Evolutionary conservation across 2,797 vertebrate genomes (phyloP), one percentile per base, ranked within the genome.

Genomic region (Lemur catta): DNA sequence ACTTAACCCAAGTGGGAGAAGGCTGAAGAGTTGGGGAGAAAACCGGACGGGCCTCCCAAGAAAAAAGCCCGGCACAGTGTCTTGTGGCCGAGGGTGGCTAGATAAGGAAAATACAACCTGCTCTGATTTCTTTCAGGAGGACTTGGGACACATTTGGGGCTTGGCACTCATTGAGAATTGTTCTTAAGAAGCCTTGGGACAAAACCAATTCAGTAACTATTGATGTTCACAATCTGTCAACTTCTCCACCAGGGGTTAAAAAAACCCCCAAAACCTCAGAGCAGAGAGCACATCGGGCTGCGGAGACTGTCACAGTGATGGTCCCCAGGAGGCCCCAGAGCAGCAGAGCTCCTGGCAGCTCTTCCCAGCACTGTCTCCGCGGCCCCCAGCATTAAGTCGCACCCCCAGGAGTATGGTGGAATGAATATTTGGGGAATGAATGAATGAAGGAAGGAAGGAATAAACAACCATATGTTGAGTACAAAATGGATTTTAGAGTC

Each of bases 171-270:
- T 0, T 67, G 92, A 72, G 90, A 89, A 94, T 30, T 22, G 52
- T 72, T 92, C 93, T 92, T 59, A 95, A 88, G 89, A 96, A 94
- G 88, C 46, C 43, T 48, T 43, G 69, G 92, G 80, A 92, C 61
- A 79, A 96, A 97, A 93, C 50, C 87, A 93, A 92, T 65, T 95
- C 81, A 95, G 35, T 88, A 94, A 86, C 61, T 82, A 96, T 63
- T 65, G 95, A 95, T 91, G 89, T 94, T 94, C 52, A 89, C 67
- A 71, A 84, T 92, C 75, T 94, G 78, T 89, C 86, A 94, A 91
- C 78, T 94, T 82, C 48, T 92, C 43, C 74, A 81, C 28, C 20
- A 22, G 84, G 84, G 79, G 52, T 92, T 76, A 71, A 59, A 72
- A 65, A 41, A 22, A 48, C 3, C 38, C 30, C 78, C 10, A 38